Evolutionary conservation across 2,113 vertebrate species (phyloP), one percentile per base, ranked within the genome.

Genomic region (Junco hyemalis): DNA sequence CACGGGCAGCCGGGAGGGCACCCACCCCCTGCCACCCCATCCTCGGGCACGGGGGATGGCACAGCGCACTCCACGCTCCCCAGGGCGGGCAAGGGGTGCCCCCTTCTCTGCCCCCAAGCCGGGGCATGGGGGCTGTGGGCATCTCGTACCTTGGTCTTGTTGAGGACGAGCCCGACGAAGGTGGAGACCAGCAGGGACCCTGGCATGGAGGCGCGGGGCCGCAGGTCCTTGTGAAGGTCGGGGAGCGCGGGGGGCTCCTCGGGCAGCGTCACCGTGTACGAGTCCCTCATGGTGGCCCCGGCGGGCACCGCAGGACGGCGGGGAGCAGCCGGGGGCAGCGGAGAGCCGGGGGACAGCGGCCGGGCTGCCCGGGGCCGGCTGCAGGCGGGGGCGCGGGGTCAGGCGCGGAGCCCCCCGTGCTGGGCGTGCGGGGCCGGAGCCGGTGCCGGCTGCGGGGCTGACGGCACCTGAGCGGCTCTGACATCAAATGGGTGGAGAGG

Each of bases 131-230:
- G 35, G 73, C 83, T 59, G 65, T n/a, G 14, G 86, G 53, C 68
- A 36, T 83, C 90, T 96, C 98, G 79, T 98, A 99, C 99, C 99
- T 99, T 99, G 94, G 98, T 98, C 97, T 99, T 99, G 98, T 99
- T 99, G 98, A 99, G 98, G 93, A 99, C 98, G 57, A 99, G 98
- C 82, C 99, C 99, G 96, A 99, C 98, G 96, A 99, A 99, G 15
- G 98, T 98, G 83, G 99, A 99, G 84, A 99, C 98, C 96, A 99
- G 98, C 97, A 98, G 95, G 56, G 99, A 99, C 18, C 98, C 98
- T 20, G 99, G 98, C 96, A 97, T 93, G 64, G 96, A 85, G 53
- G 92, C 36, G 96, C 98, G 98, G 68, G 94, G 91, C 64, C 98
- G 98, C 96, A 98, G 93, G 63, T 99, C 98, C 93, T 97, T 97